Percentiles rank a stretch among this genome's conserved stretches.
These are phyloP conservation scores for Drosophila grimshawi DNA, from an alignment of 1,140 invertebrate species.

Conservation along the genomic window DNA sequence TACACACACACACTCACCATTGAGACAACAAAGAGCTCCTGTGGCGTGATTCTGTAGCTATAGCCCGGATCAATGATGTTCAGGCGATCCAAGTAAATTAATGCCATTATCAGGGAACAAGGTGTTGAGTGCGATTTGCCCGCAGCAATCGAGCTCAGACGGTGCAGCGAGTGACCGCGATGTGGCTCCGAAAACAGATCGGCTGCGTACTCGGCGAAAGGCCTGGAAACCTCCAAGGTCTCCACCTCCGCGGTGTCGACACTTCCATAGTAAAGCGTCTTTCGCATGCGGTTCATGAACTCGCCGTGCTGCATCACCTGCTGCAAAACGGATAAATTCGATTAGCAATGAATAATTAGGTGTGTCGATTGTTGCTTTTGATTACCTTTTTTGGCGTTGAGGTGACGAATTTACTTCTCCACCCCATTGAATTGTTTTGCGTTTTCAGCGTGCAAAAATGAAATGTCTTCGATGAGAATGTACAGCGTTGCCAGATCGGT, in stretches of 20 bases:
- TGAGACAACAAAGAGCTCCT: conserved; percentile 96
- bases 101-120: conserved; percentile 91
- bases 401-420: conserved; percentile 55
- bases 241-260: conserved; percentile 90
- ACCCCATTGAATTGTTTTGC: conserved; percentile 53
- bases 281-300: conserved; percentile 91
- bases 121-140: conserved; percentile 94
- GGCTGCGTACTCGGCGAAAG: conserved; percentile 90
- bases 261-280: conserved; percentile 95
- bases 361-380: not conserved
- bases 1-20: conserved; percentile 87
- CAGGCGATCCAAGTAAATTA: conserved; percentile 94
- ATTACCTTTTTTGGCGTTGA: conserved; percentile 55
- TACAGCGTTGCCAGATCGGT: conserved; percentile 25
- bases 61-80: conserved; percentile 93
- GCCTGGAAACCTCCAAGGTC: conserved; percentile 52
- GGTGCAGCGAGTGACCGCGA: conserved; percentile 89
- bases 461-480: conserved; percentile 3
- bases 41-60: conserved; percentile 91
- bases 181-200: conserved; percentile 91
- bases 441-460: conserved; percentile 29
- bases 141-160: conserved; percentile 91
- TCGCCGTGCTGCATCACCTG: conserved; percentile 87
- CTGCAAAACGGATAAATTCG: conserved; percentile 33
- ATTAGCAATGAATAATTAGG: not conserved